phyloP scores from a whole-genome alignment of 1,140 invertebrate genomes.

The Drosophila lacertosa region DNA sequence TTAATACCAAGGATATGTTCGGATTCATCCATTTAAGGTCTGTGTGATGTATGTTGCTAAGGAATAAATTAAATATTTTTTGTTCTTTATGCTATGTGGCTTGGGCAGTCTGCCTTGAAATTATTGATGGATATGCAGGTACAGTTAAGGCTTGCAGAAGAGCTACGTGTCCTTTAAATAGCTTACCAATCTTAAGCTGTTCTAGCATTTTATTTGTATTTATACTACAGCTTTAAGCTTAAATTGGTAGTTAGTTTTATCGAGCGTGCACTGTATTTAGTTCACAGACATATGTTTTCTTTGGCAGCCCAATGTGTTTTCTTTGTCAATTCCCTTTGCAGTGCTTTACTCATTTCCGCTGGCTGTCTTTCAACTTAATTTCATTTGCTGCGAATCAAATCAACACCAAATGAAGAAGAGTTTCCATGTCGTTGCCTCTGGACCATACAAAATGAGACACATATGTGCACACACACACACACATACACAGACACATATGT shows the following conservation, averaged over 20 bases:
- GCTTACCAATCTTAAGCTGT: too few relatives aligned
- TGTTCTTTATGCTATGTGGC: neutral
- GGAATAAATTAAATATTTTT: slow-evolving; percentile 7
- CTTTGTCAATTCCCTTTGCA: neutral
- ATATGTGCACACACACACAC: neutral
- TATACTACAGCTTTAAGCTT: too few relatives aligned
- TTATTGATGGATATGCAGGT: neutral
- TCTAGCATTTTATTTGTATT: too few relatives aligned
- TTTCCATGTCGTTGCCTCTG: slow-evolving; percentile 23
- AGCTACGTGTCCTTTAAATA: too few relatives aligned
- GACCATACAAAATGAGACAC: neutral
- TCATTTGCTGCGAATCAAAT: slow-evolving; percentile 45
- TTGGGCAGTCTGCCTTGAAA: neutral
- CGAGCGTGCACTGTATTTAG: neutral
- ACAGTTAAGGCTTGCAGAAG: too few relatives aligned
- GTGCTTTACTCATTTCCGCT: slow-evolving; percentile 2
- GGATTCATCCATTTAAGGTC: neutral
- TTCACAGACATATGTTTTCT: neutral
- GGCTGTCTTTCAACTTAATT: slow-evolving; percentile 31
- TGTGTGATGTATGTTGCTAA: neutral
- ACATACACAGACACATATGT: slow-evolving; percentile 28
- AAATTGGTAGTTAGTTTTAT: too few relatives aligned
- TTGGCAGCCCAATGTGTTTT: neutral
- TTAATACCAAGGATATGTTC: slow-evolving; percentile 7
- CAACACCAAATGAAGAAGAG: slow-evolving; percentile 29